Percentiles rank a stretch among this genome's conserved stretches.
Conservation (phyloP, 2,888 invertebrate genomes). For the Agrenia bidenticulata region DNA sequence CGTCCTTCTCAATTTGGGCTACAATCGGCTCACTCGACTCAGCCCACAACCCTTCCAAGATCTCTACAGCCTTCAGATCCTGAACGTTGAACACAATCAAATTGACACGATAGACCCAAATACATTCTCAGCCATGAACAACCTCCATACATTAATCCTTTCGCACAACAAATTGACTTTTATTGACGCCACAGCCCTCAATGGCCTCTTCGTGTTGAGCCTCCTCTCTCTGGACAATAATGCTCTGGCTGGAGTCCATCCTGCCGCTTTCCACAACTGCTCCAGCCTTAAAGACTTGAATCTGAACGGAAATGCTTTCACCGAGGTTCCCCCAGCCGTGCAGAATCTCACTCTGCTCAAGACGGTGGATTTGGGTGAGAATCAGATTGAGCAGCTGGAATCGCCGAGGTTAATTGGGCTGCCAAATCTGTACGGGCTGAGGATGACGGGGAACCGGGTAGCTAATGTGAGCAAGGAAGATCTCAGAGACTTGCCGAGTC, state of each 20-base stretch:
- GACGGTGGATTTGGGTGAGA: constrained; percentile 88
- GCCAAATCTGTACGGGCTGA: constrained; percentile 80
- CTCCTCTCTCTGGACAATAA: constrained; percentile 83
- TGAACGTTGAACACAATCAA: constrained; percentile 81
- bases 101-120: constrained; percentile 81
- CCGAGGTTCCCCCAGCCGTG: constrained; percentile 75
- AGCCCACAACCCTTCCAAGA: constrained; percentile 82
- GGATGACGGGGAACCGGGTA: constrained; percentile 84
- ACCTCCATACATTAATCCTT: constrained; percentile 82
- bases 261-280: constrained; percentile 86
- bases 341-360: constrained; percentile 81
- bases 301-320: constrained; percentile 81
- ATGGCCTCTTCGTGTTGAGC: constrained; percentile 83
- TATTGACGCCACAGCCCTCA: constrained; percentile 80
- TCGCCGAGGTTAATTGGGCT: constrained; percentile 68
- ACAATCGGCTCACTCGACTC: constrained; percentile 73
- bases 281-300: constrained; percentile 87
- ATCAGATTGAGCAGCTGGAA: constrained; percentile 77
- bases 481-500: constrained; percentile 73
- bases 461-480: constrained; percentile 77
- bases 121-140: constrained; percentile 87
- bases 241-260: constrained; percentile 76
- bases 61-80: constrained; percentile 78
- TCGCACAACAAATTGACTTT: constrained; percentile 82
- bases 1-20: constrained; percentile 80